Percentiles rank a stretch among this genome's conserved stretches.
These are phyloP conservation scores for Eucera pruinosa DNA, from an alignment of 2,888 invertebrate species.

Conservation along the genomic window DNA sequence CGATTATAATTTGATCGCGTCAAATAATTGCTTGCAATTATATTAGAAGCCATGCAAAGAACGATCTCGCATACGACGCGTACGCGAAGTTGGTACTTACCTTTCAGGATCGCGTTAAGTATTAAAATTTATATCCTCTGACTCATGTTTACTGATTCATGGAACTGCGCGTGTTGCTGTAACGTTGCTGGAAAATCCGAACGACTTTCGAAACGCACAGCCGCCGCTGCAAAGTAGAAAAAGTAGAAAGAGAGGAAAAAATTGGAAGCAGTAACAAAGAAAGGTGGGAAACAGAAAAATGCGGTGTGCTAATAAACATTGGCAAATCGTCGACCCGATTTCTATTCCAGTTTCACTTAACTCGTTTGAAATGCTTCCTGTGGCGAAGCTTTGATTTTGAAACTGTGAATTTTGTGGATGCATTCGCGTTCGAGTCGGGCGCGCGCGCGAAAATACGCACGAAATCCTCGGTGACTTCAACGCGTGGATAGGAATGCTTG, in stretches of 20 bases:
- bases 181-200: constrained; percentile 11
- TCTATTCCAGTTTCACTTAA: constrained; percentile 61
- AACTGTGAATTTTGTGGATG: background rate
- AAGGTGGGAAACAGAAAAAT: constrained; percentile 15
- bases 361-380: constrained; percentile 44
- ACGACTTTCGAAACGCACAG: background rate
- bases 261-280: background rate
- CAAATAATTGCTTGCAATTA: too few relatives aligned
- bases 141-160: constrained; percentile 26
- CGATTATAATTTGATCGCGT: too few relatives aligned
- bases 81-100: background rate
- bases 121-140: constrained; percentile 1
- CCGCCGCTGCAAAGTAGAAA: too few relatives aligned
- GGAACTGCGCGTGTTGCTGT: too few relatives aligned
- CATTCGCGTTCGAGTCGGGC: background rate
- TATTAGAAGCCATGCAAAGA: too few relatives aligned
- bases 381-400: background rate
- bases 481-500: constrained; percentile 15
- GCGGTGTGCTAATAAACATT: constrained; percentile 49
- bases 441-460: background rate
- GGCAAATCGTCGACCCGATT: constrained; percentile 52
- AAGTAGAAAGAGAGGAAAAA: background rate
- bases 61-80: too few relatives aligned
- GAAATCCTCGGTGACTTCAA: constrained; percentile 30
- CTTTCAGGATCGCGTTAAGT: background rate